Base-by-base conservation (phyloP, 2,797 vertebrate genomes). In the Mycteria americana region DNA sequence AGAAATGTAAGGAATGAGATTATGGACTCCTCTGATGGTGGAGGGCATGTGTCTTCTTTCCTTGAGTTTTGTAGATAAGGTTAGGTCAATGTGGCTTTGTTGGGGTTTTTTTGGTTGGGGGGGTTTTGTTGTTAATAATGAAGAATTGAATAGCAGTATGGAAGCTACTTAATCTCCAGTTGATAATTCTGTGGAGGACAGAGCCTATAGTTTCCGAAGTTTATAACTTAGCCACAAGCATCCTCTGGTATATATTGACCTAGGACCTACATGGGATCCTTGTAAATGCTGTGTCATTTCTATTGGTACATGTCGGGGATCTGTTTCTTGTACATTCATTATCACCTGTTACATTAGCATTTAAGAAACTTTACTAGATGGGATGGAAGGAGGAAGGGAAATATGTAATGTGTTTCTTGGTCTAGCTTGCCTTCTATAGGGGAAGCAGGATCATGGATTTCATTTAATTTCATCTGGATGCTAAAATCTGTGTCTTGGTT, bases 291-390 rank as follows among this genome's bases (percentile, higher is more conserved):
- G 27, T 94, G 35, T 92, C 30, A 57, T 90, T 92, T 91, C 60
- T 74, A 5, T 64, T 91, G 77, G 54, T 60, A 37, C 28, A 62
- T 67, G 62, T 73, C 70, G 19, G 43, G 37, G 65, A 45, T 64
- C 83, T 83, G 81, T 21, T 85, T 95, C 80, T 91, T 43, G 21
- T 92, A 45, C 10, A 6, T 87, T 96, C 68, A 62, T 96, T 93
- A 95, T 93, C 75, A 85, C 62, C 43, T 74, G 28, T 70, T 90
- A 74, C 80, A 80, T 91, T 88, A 91, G 17, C 12, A 5, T 94
- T 94, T 96, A 84, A 95, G 94, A 79, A 94, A 85, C 64, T 89
- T 92, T 89, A 97, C 92, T 85, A 95, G 53, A 64, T 93, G 83
- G 63, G 23, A 30, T 87, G 35, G 64, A 94, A 93, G 48, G 46